Evolutionary conservation across 2,797 vertebrate species (phyloP), one percentile per base, ranked within the genome.

Genomic region (Typhlichthys subterraneus): DNA sequence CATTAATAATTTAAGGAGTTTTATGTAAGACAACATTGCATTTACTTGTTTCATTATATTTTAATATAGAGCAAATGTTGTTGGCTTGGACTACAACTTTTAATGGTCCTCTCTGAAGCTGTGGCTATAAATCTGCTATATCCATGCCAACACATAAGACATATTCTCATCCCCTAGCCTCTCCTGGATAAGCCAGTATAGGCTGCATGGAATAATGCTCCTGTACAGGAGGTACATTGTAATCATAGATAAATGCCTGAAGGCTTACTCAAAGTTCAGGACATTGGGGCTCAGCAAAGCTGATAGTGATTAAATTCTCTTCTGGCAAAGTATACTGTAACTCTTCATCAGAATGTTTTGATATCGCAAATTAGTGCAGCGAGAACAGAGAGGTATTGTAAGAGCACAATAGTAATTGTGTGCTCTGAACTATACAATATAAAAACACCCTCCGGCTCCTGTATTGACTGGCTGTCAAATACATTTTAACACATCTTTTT

Each of bases 21-120:
- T 73, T 84, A 81, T 93, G 91, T 92, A 88, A 90, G 79, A 92
- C 91, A 91, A 89, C 88, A 86, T 88, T 90, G 83, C 85, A 80
- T 88, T 89, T 83, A 86, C 88, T 88, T 61, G 80, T 85, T 89
- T 93, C 89, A 90, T 92, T 91, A 89, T 91, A 87, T 89, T 93
- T 93, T 88, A 91, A 91, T 93, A 66, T 57, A 59, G 69, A 85
- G 86, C 84, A 87, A 90, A 85, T 70, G 73, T 84, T 84, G 80
- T 85, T 72, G 78, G 79, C 83, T 71, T 72, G 61, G 61, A 11
- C 67, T 14, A 45, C 67, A 60, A 74, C 75, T 63, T 83, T 79
- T 83, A 81, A 77, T 71, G 68, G 72, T 66, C 75, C 50, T 73
- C 57, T 68, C 57, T 63, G 65, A 57, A 45, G 56, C 29, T 63